These are phyloP conservation scores for Eunapius fragilis DNA, from an alignment of 37 sponge, comb jelly and placozoan genomes.

Conservation along the genomic window DNA sequence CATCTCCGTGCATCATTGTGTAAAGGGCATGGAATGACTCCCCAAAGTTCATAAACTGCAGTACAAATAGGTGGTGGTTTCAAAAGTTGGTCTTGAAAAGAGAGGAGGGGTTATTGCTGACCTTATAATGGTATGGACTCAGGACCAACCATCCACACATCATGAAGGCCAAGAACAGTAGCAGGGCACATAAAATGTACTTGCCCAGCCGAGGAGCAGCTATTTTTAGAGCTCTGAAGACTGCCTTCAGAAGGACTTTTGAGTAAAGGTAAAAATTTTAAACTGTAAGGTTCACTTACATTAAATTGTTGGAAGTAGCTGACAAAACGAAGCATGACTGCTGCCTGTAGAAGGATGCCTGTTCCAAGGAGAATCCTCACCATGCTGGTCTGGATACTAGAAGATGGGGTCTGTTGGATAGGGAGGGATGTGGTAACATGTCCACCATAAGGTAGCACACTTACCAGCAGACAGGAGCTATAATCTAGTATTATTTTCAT, in stretches of 20 bases:
- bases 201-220: constrained; percentile 53
- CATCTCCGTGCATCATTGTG: constrained; percentile 61
- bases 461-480: neutral
- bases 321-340: constrained; percentile 45
- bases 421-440: neutral
- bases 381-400: neutral
- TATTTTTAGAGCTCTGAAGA: constrained; percentile 38
- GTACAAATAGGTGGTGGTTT: no score
- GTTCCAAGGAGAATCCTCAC: constrained; percentile 47
- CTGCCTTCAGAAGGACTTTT: constrained; percentile 18
- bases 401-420: neutral
- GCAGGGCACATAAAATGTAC: constrained; percentile 50
- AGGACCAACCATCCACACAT: constrained; percentile 58
- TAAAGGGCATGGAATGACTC: constrained; percentile 39
- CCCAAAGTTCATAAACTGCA: constrained; percentile 22
- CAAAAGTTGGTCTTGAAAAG: no score
- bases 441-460: neutral
- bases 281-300: constrained; percentile 4
- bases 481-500: constrained; percentile 41
- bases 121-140: constrained; percentile 42
- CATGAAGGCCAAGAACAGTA: constrained; percentile 64
- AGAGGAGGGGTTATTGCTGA: neutral
- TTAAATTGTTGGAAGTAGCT: constrained; percentile 62
- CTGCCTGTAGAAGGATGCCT: constrained; percentile 39
- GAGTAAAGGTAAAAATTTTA: neutral